Percentiles rank a stretch among this genome's conserved stretches.
Evolutionary conservation across 1,140 invertebrate species (phyloP).

Genomic region (Philopotamus ludificatus): DNA sequence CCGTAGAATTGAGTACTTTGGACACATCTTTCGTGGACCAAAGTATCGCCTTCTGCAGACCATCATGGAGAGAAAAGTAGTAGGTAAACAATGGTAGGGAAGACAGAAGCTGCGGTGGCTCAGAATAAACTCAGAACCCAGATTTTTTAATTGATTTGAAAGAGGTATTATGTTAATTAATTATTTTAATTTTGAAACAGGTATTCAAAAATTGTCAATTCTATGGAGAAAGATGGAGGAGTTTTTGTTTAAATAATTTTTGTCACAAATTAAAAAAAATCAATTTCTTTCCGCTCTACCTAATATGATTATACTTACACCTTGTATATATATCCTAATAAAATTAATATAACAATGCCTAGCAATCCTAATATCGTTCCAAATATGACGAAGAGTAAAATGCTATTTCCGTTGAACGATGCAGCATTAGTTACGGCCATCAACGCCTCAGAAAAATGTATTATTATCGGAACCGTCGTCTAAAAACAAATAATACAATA

Average conservation of each 20-base stretch:
- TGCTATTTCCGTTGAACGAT: conserved; percentile 54
- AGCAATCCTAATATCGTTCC: conserved; percentile 71
- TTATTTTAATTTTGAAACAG: not conserved
- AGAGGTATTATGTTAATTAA: not conserved
- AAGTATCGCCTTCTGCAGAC: too few relatives aligned
- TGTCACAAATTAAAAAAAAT: too few relatives aligned
- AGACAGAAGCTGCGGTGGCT: too few relatives aligned
- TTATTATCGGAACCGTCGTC: conserved; percentile 72
- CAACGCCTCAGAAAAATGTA: conserved; percentile 63
- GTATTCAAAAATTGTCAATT: not conserved
- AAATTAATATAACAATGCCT: conserved; percentile 68
- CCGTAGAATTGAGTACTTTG: too few relatives aligned
- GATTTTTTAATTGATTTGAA: too few relatives aligned
- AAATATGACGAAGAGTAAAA: conserved; percentile 67
- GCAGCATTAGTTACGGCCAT: conserved; percentile 53
- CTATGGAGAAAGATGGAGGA: too few relatives aligned
- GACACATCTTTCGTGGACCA: too few relatives aligned
- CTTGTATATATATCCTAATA: conserved; percentile 75
- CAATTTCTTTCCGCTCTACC: too few relatives aligned
- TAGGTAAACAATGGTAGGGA: too few relatives aligned
- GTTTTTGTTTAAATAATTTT: too few relatives aligned
- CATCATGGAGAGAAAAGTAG: too few relatives aligned
- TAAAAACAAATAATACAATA: conserved; percentile 44
- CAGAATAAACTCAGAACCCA: too few relatives aligned
- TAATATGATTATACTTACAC: conserved; percentile 58